Base-by-base conservation (phyloP, 2,888 invertebrate species). In the Oithona nana region DNA sequence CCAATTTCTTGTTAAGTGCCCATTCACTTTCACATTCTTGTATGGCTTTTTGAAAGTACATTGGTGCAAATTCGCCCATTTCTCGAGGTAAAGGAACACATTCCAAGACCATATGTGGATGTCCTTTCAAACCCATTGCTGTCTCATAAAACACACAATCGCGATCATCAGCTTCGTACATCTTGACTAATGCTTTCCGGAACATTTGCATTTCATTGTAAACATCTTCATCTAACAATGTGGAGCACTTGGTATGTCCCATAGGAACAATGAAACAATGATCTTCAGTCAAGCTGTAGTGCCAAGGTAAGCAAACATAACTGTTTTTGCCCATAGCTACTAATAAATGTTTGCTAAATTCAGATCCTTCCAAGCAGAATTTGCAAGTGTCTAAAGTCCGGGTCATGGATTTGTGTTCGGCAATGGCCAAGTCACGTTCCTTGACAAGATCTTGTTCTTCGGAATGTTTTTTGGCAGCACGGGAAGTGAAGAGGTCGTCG, bases 1-100 rank as follows among this genome's bases (percentile, higher is more conserved):
- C 79, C 39, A 92, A 71, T 76, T 97, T 95, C 71, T 90, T 93
- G 72, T 98, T 98, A 69, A 84, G 83, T 3, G 88, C 80, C 94
- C 95, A 98, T 74, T 95, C 94, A 22, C 81, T 80, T 74, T 94
- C 97, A 66, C 88, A 89, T 72, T 98, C 97, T 69, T 88, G 79
- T 64, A 98, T 82, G 0, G 94, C 95, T 79, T 98, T 98, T 79
- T 80, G 71, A 73, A 97, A 97, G 74, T 93, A 97, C 69, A 97
- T 92, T 0, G 94, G 88, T 2, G 90, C 88, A 75, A 85, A 76
- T 69, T 92, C 89, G 1, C 88, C 90, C 22, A 82, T 78, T 73
- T 89, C 87, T 68, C 80, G 79, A 2, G 85, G 83, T 65, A 93
- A 68, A 0, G 97, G 93, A 11, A 97, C 78, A 76, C 94, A 94